Conservation (phyloP, 2,888 invertebrate species). For the Brenthis ino region DNA sequence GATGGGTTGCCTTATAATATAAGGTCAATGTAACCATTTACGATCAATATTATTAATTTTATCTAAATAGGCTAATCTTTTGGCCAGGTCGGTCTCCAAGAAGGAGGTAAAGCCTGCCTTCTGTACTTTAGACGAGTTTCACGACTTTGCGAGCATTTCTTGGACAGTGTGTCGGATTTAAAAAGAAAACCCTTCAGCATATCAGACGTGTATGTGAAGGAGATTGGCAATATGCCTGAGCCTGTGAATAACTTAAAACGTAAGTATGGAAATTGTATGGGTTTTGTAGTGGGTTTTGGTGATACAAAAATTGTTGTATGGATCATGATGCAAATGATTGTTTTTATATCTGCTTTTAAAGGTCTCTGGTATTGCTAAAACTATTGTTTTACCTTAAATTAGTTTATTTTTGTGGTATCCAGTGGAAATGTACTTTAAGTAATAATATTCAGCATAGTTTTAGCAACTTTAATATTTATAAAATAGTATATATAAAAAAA, state of each 20-base stretch:
- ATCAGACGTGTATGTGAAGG: constrained; percentile 59
- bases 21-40: not conserved
- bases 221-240: constrained; percentile 60
- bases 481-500: too few relatives aligned
- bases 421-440: too few relatives aligned
- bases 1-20: too few relatives aligned
- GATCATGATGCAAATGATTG: too few relatives aligned
- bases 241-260: constrained; percentile 68
- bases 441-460: too few relatives aligned
- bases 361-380: too few relatives aligned
- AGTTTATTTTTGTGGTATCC: too few relatives aligned
- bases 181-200: constrained; percentile 71
- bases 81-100: constrained; percentile 64
- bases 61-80: not conserved
- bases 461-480: too few relatives aligned
- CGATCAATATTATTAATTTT: not conserved
- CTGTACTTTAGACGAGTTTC: constrained; percentile 56
- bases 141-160: constrained; percentile 65
- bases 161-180: constrained; percentile 56
- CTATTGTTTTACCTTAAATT: too few relatives aligned
- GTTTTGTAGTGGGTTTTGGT: not conserved
- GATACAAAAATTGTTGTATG: too few relatives aligned
- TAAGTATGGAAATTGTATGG: constrained; percentile 44
- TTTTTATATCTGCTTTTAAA: too few relatives aligned
- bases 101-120: constrained; percentile 68